Percentiles rank a stretch among this genome's conserved stretches.
Conservation (phyloP, 2,113 vertebrate genomes). For the Scomber japonicus region DNA sequence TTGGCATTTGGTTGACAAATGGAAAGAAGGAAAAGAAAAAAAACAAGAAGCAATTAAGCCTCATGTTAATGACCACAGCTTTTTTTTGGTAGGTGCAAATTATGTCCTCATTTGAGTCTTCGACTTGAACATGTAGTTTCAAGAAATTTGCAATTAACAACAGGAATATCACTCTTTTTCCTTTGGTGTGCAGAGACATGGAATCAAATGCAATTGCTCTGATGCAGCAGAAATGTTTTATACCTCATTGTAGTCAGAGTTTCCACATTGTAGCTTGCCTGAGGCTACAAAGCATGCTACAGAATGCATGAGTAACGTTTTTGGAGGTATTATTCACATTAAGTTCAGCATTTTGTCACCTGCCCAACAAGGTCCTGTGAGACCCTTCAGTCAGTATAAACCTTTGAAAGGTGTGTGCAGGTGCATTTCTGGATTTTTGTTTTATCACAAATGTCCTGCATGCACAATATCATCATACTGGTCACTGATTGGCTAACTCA, state of each 20-base stretch:
- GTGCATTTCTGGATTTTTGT: background rate
- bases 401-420: background rate
- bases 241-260: too few species aligned
- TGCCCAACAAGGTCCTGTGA: background rate
- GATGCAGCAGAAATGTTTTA: background rate
- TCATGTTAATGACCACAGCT: slow-evolving; percentile 23
- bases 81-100: slow-evolving; percentile 35
- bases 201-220: background rate
- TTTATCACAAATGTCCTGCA: too few species aligned
- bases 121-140: background rate
- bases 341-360: background rate
- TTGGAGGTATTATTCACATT: slow-evolving; percentile 1
- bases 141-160: background rate
- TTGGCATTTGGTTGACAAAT: slow-evolving; percentile 38
- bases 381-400: background rate
- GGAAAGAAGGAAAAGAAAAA: slow-evolving; percentile 5
- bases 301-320: slow-evolving; percentile 1
- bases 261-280: too few species aligned
- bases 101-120: slow-evolving; percentile 10
- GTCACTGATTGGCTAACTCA: slow-evolving; percentile 79
- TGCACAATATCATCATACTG: background rate
- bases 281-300: background rate
- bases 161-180: slow-evolving; percentile 4
- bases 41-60: slow-evolving; percentile 12
- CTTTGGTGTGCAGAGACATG: too few species aligned